Evolutionary conservation across 2,113 vertebrate genomes (phyloP).

Genomic region (Oenanthe oenanthe): DNA sequence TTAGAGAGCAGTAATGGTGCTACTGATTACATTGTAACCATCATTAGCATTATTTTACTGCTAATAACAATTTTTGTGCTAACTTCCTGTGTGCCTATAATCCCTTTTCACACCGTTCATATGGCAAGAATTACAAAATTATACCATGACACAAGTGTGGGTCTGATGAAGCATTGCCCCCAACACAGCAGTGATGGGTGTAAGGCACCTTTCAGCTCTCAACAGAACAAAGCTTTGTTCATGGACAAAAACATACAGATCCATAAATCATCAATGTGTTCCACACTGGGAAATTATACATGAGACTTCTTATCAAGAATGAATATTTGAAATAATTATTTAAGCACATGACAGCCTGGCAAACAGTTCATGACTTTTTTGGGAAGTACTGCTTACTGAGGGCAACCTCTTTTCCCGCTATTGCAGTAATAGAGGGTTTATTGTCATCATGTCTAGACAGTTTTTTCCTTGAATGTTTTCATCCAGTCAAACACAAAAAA

Average conservation of each 20-base stretch:
- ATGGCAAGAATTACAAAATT: background rate
- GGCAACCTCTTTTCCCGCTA: constrained; percentile 16
- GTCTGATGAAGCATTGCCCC: background rate
- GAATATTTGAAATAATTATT: constrained; percentile 58
- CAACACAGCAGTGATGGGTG: background rate
- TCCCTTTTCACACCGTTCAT: background rate
- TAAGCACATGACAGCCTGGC: constrained; percentile 46
- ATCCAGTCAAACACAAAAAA: constrained; percentile 24
- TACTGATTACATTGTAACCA: background rate
- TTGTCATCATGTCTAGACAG: constrained; percentile 49
- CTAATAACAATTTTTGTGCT: background rate
- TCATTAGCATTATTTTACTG: background rate
- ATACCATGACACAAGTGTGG: background rate
- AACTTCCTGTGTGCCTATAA: background rate
- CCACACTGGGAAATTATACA: background rate
- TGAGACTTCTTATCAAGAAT: constrained; percentile 39
- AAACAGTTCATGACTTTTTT: constrained; percentile 22
- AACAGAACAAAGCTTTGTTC: background rate
- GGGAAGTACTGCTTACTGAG: constrained; percentile 41
- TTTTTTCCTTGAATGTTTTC: constrained; percentile 48
- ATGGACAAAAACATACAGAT: background rate
- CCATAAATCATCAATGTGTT: background rate
- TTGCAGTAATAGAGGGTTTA: constrained; percentile 55
- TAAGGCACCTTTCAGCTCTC: background rate
- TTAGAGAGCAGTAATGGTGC: background rate